phyloP scores from a whole-genome alignment of 2,888 invertebrate species.

The Candidula unifasciata region DNA sequence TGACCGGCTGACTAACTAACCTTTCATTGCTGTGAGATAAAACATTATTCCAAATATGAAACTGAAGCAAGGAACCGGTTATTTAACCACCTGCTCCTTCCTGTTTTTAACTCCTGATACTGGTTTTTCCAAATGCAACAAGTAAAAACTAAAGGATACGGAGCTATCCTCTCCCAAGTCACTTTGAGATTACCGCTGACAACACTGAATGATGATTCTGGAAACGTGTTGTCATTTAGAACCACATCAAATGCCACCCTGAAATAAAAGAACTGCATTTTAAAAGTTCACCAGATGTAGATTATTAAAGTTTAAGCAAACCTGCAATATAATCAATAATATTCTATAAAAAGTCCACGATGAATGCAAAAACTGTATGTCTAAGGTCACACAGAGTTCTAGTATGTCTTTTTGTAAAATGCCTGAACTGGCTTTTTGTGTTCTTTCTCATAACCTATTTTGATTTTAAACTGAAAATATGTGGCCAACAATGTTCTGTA shows the following conservation, averaged over 20 bases:
- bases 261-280: conserved; percentile 52
- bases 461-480: no score
- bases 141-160: conserved; percentile 79
- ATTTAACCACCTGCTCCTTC: neutral
- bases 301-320: neutral
- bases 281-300: neutral
- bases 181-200: conserved; percentile 89
- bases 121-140: neutral
- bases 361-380: neutral
- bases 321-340: neutral
- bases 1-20: no score
- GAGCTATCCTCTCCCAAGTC: conserved; percentile 92
- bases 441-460: no score
- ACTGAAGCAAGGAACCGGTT: no score
- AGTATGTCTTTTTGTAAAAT: no score
- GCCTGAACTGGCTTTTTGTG: no score
- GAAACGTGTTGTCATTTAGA: conserved; percentile 94
- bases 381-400: no score
- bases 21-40: no score
- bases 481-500: no score
- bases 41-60: no score
- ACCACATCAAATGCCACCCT: conserved; percentile 91
- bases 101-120: no score
- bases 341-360: neutral
- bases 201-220: conserved; percentile 92